phyloP scores from a whole-genome alignment of 2,888 invertebrate species.

The Gnatocerus cornutus region DNA sequence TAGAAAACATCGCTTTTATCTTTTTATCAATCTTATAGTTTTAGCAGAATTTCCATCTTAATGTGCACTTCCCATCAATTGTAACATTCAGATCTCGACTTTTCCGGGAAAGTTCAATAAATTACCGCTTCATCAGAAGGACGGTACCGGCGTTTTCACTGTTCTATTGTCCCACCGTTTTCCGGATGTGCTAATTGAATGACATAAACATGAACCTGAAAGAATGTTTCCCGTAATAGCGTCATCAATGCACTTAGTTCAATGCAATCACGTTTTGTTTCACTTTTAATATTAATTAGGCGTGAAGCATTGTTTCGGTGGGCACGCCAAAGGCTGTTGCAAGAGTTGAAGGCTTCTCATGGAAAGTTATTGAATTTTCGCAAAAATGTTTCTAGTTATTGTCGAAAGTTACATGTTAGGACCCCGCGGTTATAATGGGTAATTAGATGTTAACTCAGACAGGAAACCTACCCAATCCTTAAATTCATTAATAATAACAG shows the following conservation, averaged over 20 bases:
- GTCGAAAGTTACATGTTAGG: not conserved
- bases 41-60: too few relatives aligned
- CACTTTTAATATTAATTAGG: slow-evolving; percentile 41
- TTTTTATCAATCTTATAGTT: slow-evolving; percentile 4
- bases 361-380: not conserved
- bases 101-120: not conserved
- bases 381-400: not conserved
- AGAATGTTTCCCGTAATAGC: slow-evolving; percentile 36
- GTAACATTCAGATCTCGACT: not conserved
- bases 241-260: slow-evolving; percentile 14
- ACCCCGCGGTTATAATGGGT: not conserved
- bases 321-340: not conserved
- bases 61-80: slow-evolving; percentile 10
- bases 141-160: slow-evolving; percentile 35
- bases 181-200: slow-evolving; percentile 44
- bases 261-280: slow-evolving; percentile 22
- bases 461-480: slow-evolving; percentile 1
- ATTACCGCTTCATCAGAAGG: slow-evolving; percentile 19
- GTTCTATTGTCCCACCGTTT: slow-evolving; percentile 32
- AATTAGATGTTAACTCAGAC: slow-evolving; percentile 9
- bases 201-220: slow-evolving; percentile 44
- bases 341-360: not conserved
- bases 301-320: slow-evolving; percentile 18
- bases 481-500: slow-evolving; percentile 7
- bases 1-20: not conserved